These are phyloP conservation scores for Limnephilus rhombicus DNA, from an alignment of 2,888 invertebrate species.

Conservation along the genomic window DNA sequence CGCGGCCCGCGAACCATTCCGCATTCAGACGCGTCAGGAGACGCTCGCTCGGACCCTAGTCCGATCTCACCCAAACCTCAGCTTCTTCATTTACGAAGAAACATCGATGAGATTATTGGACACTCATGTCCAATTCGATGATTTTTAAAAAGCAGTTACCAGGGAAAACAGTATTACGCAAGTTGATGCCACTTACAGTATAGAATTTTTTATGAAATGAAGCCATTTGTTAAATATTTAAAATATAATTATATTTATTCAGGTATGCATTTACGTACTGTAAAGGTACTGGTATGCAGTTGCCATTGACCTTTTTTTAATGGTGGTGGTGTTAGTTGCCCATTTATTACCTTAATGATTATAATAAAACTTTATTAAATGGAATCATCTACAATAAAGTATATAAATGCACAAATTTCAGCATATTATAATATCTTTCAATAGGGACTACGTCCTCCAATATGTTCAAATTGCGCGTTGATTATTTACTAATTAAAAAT, in stretches of 20 bases:
- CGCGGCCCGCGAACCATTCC: conserved; percentile 50
- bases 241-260: conserved; percentile 5
- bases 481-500: not conserved
- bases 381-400: not conserved
- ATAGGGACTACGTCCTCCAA: not conserved
- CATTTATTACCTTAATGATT: not conserved
- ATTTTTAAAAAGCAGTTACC: not conserved
- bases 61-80: not conserved
- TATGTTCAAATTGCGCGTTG: not conserved
- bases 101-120: not conserved
- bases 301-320: conserved; percentile 1
- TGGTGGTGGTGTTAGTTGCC: not conserved
- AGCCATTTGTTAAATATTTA: not conserved
- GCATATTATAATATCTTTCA: not conserved
- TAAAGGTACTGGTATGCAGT: not conserved
- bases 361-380: not conserved
- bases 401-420: not conserved
- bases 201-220: not conserved
- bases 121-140: conserved; percentile 7
- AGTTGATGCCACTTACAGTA: not conserved
- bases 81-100: not conserved
- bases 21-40: conserved; percentile 56
- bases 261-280: not conserved
- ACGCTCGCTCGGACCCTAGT: conserved; percentile 4
- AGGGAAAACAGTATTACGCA: not conserved